Evolutionary conservation across 2,113 vertebrate genomes (phyloP), one percentile per base, ranked within the genome.

Genomic region (Rana temporaria): DNA sequence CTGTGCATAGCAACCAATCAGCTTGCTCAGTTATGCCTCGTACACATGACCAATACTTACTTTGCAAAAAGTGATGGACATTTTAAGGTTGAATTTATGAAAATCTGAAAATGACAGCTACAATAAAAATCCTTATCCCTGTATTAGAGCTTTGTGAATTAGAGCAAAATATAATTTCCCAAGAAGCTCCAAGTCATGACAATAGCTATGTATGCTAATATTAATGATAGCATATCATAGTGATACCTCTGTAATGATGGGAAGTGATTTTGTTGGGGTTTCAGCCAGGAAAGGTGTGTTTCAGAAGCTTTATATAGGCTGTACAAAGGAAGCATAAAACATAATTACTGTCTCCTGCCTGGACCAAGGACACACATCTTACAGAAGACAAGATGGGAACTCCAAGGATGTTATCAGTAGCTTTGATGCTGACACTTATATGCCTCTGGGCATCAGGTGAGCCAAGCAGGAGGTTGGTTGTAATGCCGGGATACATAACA

Each of bases 261-360:
- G 56, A 6, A 71, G 56, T 42, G 18, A 74, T 59, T 22, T 3
- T 55, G 6, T 30, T 42, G 56, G 14, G n/a, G 26, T 17, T 22
- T 42, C 32, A 60, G 56, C 57, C 56, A 75, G 12, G 32, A 62
- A 62, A 75, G 72, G 72, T 42, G 72, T 75, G 72, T 62, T 62
- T 42, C 30, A 12, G 17, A 75, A 34, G 18, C 57, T 75, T 75
- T 75, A 75, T 62, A 75, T 75, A 75, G 60, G 30, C 30, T 38
- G n/a, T 19, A 15, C 19, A 1, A 20, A 42, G 56, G 38, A 62
- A 32, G 30, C 20, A 75, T 62, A 12, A 16, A 74, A 6, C 15
- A 42, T 62, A 22, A 75, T 60, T 75, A 75, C 56, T 26, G 52
- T 62, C 20, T 75, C 18, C 20, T 19, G 38, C 56, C 32, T 18